Evolutionary conservation across 1,140 invertebrate genomes (phyloP).

Genomic region (Penaeus indicus): DNA sequence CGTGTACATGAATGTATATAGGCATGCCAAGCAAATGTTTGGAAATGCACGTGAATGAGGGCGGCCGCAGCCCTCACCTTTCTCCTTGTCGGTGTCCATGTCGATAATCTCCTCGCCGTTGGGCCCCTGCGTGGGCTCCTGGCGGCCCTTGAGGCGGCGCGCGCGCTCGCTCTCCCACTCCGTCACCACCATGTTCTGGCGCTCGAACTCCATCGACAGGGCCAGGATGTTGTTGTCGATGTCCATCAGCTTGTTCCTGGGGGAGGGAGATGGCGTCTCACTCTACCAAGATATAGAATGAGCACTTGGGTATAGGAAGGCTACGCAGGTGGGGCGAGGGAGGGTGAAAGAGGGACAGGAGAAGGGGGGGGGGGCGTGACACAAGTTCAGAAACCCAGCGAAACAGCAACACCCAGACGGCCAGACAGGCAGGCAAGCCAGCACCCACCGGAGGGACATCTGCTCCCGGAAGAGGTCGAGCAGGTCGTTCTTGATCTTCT

Average conservation of each 20-base stretch:
- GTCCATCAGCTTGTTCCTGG: conserved; percentile 83
- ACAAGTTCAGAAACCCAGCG: background rate
- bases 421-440: background rate
- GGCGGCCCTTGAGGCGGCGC: conserved; percentile 17
- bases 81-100: conserved; percentile 63
- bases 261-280: background rate
- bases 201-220: conserved; percentile 85
- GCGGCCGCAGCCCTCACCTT: conserved; percentile 27
- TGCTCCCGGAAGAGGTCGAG: conserved; percentile 90
- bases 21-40: no score
- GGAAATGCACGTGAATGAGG: no score
- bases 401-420: background rate
- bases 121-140: conserved; percentile 40
- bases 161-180: conserved; percentile 80
- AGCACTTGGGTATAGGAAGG: no score
- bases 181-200: conserved; percentile 87
- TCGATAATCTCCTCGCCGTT: conserved; percentile 63
- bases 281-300: no score
- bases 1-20: no score
- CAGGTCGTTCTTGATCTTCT: conserved; percentile 77
- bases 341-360: no score
- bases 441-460: conserved; percentile 82
- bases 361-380: no score
- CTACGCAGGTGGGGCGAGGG: no score
- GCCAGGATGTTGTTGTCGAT: conserved; percentile 86